These are phyloP conservation scores for Gobionotothen gibberifrons DNA, from an alignment of 2,797 vertebrate genomes.

Conservation along the genomic window DNA sequence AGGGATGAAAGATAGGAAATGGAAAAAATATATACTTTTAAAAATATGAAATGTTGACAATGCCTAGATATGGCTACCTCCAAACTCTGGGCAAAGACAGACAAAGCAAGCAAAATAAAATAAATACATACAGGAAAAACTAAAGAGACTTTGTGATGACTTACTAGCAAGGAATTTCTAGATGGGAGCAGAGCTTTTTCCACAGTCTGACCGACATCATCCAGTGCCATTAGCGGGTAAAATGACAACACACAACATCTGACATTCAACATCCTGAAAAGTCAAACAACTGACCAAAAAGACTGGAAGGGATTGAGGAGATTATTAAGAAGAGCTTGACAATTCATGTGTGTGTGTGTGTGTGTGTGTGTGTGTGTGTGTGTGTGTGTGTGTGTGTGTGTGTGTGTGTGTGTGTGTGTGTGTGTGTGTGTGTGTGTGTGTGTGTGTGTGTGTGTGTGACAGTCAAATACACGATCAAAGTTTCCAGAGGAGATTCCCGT, in stretches of 20 bases:
- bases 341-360: slow-evolving; percentile 21
- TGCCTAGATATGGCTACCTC: slow-evolving; percentile 12
- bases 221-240: slow-evolving; percentile 55
- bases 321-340: not conserved
- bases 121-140: not conserved
- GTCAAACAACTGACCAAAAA: slow-evolving; percentile 45
- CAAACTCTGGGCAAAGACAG: slow-evolving; percentile 17
- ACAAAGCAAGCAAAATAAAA: not conserved
- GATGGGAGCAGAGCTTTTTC: slow-evolving; percentile 33
- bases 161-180: slow-evolving; percentile 48
- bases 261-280: slow-evolving; percentile 53
- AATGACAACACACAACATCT: slow-evolving; percentile 50
- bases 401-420: slow-evolving; percentile 3
- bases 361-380: slow-evolving; percentile 22
- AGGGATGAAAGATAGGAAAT: not conserved
- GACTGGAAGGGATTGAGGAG: slow-evolving; percentile 39
- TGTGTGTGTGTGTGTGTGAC: slow-evolving; percentile 24
- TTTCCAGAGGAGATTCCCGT: slow-evolving; percentile 64
- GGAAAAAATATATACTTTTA: not conserved
- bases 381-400: slow-evolving; percentile 9
- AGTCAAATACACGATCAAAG: slow-evolving; percentile 61
- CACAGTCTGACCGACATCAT: slow-evolving; percentile 58
- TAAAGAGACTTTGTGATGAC: slow-evolving; percentile 18
- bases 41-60: not conserved
- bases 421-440: slow-evolving; percentile 20